Base-by-base conservation (phyloP, 2,888 invertebrate species). In the Caenorhabditis sulstoni region DNA sequence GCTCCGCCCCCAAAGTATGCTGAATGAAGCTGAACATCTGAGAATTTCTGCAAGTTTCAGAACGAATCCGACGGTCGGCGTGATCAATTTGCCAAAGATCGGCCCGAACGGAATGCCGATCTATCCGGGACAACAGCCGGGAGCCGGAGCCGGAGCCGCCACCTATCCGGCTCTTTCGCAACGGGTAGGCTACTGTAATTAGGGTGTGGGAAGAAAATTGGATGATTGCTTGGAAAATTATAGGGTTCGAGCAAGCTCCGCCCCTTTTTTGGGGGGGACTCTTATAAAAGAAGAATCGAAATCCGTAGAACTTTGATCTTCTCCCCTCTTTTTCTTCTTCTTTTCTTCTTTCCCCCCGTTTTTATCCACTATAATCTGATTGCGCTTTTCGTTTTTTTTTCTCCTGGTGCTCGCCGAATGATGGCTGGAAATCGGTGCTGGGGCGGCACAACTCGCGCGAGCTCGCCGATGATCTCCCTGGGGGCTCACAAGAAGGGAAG, bases 21-120 rank as follows among this genome's bases (percentile, higher is more conserved):
- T 9, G 8, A n/a, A n/a, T n/a, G 18, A 11, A 35, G 5, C 29
- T n/a, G 5, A 20, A 67, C 14, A 47, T 20, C n/a, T n/a, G n/a
- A n/a, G n/a, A n/a, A n/a, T n/a, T n/a, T n/a, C n/a, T n/a, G n/a
- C n/a, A n/a, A n/a, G n/a, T 70, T 75, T 18, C 71, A 80, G 70
- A 29, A 18, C 41, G 4, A 79, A 78, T 29, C 66, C 83, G 14
- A 58, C 64, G 11, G 58, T 64, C 9, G 81, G 79, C 11, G 71
- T 82, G 12, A 73, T 84, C 57, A 81, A 81, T 50, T 67, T 86
- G 8, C 85, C 86, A 3, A 78, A 79, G 65, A 86, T 86, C 22
- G 86, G 85, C 5, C 76, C 85, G 1, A 85, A 84, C 58, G 86
- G 86, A 16, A 75, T 83, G 55, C 85, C 86, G 9, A 65, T 84